Base-by-base conservation (phyloP, 2,888 invertebrate genomes). In the Aethes cnicana region DNA sequence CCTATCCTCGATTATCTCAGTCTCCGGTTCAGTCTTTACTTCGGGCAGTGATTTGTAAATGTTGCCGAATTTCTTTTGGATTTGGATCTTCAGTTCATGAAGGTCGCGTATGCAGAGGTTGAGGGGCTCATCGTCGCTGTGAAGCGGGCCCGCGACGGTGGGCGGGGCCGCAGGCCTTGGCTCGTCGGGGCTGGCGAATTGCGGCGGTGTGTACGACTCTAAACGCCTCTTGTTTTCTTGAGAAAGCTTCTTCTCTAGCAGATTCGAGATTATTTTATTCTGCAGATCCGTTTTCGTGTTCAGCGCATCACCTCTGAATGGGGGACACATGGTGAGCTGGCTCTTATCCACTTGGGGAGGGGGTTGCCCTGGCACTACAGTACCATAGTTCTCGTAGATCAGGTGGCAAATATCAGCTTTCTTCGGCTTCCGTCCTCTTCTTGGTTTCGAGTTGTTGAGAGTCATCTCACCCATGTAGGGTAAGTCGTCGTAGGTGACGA, bases 381-480 rank as follows among this genome's bases (percentile, higher is more conserved):
- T 96, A 2, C 96, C 97, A 72, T 97, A 97, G 76, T 97, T 97
- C 74, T 97, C 97, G 70, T 97, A 96, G 61, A 97, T 97, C 32
- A 97, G 84, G 70, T 97, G 97, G 61, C 97, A 97, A 60, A 97
- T 97, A 69, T 97, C 97, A 0, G 97, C 96, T 77, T 97, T 97
- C 73, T 97, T 97, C 0, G 97, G 97, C 70, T 97, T 97, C 11
- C 97, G 90, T 0, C 97, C 97, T 55, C 97, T 90, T 25, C 96
- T 84, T 0, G 97, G 97, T 63, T 96, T 95, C 8, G 95, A 95
- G 78, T 97, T 96, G 71, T 96, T 96, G 47, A 97, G 79, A 0
- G 96, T 96, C 91, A 97, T 96, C 76, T 97, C 97, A 0, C 97
- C 97, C 96, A 97, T 97, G 79, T 96, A 97, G 0, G 97, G 97